Evolutionary conservation across 2,113 vertebrate species (phyloP).

Genomic region (Thymallus thymallus): DNA sequence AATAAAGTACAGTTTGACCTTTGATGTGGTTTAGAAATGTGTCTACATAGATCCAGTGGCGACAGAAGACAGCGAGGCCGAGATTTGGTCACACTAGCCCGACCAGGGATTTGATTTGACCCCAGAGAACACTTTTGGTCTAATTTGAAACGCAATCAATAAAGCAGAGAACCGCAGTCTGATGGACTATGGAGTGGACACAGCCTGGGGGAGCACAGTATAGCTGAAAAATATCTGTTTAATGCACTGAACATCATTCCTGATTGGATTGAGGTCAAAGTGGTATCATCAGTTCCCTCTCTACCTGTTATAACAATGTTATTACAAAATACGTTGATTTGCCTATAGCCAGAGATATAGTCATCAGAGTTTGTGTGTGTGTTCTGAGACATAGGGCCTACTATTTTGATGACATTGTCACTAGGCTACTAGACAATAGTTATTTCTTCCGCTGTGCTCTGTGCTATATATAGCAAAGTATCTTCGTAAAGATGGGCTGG

Average conservation of each 20-base stretch:
- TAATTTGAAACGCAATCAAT: conserved; percentile 11
- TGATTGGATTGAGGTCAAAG: no score
- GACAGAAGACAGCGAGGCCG: conserved; percentile 6
- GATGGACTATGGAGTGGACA: not conserved
- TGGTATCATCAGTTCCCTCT: no score
- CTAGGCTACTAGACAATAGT: no score
- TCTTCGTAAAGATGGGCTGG: no score
- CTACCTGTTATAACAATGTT: no score
- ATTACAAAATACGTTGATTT: no score
- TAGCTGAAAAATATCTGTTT: not conserved
- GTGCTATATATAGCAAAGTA: no score
- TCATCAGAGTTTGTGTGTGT: no score
- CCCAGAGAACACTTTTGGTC: conserved; percentile 14
- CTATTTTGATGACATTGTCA: no score
- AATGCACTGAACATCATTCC: not conserved
- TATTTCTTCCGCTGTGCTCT: no score
- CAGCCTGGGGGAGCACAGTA: not conserved
- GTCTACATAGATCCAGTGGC: not conserved
- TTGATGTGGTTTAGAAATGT: conserved; percentile 43
- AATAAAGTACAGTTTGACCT: conserved; percentile 33
- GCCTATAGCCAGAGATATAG: no score
- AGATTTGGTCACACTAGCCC: conserved; percentile 8
- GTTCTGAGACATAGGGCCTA: no score
- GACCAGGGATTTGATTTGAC: conserved; percentile 18
- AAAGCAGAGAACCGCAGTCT: not conserved